Percentiles rank a stretch among this genome's conserved stretches.
Evolutionary conservation across 2,113 vertebrate genomes (phyloP).

Genomic region (Ochotona princeps): DNA sequence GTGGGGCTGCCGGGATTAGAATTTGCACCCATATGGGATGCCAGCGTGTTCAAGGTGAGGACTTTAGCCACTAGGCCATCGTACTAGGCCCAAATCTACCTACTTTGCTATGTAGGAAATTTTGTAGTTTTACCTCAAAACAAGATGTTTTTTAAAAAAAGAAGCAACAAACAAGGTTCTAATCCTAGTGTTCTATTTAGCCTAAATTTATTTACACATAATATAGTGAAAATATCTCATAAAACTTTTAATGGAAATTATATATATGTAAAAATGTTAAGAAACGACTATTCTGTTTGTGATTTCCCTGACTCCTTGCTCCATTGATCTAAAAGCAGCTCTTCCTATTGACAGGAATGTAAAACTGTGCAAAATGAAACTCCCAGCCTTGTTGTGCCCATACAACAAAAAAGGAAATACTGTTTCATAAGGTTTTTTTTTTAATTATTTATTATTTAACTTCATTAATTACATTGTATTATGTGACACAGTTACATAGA

Average conservation of each 20-base stretch:
- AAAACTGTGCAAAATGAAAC: conserved; percentile 65
- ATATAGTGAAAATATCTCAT: background rate
- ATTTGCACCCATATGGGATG: too few species aligned
- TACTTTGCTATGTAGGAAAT: background rate
- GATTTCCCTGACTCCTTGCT: conserved; percentile 27
- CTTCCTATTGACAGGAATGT: conserved; percentile 49
- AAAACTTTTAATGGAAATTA: background rate
- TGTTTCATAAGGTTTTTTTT: background rate
- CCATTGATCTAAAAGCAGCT: conserved; percentile 68
- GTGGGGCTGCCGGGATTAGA: too few species aligned
- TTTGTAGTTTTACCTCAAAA: background rate
- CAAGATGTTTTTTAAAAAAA: background rate
- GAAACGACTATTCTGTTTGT: conserved; percentile 42
- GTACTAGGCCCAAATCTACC: background rate
- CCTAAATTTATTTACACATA: conserved; percentile 13
- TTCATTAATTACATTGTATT: too few species aligned
- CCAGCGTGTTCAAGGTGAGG: too few species aligned
- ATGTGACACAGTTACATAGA: too few species aligned
- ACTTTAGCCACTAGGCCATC: too few species aligned
- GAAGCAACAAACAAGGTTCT: background rate
- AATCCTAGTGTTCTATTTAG: background rate
- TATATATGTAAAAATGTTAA: background rate
- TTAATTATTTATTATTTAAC: too few species aligned
- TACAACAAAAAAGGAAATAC: conserved; percentile 65
- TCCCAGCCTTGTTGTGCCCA: conserved; percentile 40